A percentile compares a stretch with the other conserved stretches of the same genome.
These are phyloP conservation scores for Cirrhinus mrigala DNA, from an alignment of 2,797 vertebrate genomes.

Conservation along the genomic window DNA sequence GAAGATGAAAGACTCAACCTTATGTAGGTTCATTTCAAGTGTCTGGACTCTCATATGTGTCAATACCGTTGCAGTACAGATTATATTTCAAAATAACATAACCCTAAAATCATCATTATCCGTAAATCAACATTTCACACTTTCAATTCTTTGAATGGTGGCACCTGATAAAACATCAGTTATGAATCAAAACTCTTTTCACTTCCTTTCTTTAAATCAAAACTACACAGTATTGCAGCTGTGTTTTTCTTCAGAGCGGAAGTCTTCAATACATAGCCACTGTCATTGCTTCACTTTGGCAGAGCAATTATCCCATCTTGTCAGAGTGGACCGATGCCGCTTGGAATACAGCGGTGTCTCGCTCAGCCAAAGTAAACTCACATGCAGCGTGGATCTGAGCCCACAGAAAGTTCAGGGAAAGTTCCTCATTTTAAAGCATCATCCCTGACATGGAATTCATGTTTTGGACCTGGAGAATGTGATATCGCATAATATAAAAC, in stretches of 20 bases:
- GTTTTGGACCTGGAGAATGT: slow-evolving; percentile 2
- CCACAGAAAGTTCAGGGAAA: slow-evolving; percentile 18
- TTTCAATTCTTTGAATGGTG: background rate
- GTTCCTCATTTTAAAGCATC: background rate
- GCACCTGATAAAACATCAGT: background rate
- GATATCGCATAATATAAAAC: background rate
- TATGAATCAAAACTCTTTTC: background rate
- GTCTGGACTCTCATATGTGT: background rate
- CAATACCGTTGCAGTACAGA: background rate
- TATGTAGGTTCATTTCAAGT: background rate
- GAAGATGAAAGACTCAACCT: background rate
- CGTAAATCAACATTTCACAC: background rate
- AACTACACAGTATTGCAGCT: background rate
- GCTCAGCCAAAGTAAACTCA: slow-evolving; percentile 21
- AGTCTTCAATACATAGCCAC: slow-evolving; percentile 9
- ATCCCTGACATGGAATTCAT: background rate
- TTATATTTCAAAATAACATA: background rate
- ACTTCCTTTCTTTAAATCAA: background rate
- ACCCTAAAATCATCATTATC: background rate
- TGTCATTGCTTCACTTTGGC: slow-evolving; percentile 12
- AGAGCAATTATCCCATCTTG: slow-evolving; percentile 6
- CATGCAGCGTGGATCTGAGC: background rate
- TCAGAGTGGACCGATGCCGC: background rate
- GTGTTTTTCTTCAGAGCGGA: slow-evolving; percentile 5
- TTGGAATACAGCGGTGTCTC: background rate